Evolutionary conservation across 2,113 vertebrate genomes (phyloP), one percentile per base, ranked within the genome.

Genomic region (Cephalopholis sonnerati): DNA sequence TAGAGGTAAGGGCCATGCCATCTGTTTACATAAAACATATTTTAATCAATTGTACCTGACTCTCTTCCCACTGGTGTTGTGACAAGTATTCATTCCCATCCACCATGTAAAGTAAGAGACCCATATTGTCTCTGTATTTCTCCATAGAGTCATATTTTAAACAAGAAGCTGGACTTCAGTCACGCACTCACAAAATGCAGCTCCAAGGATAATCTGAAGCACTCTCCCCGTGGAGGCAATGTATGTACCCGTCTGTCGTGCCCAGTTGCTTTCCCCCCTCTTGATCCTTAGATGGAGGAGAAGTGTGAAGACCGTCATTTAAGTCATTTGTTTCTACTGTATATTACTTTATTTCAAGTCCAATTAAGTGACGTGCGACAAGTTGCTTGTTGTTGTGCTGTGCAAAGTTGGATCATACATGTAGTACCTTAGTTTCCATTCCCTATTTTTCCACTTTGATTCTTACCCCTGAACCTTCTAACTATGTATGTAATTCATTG

Each of bases 141-240:
- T 97, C 94, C 78, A 73, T 97, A 99, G 97, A 97, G 96, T 97
- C 97, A 96, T 83, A 97, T 98, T 96, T 97, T 97, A 97, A 97
- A 95, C 96, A 96, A 96, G 97, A 98, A 96, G 96, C 96, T 96
- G 91, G 96, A 98, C 97, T 96, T 97, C 97, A 97, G 94, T 81
- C 96, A 95, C 90, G 87, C 96, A 92, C 94, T 96, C 53, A 96
- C 97, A 94, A 97, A 97, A 88, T 97, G 96, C 95, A 96, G 96
- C 94, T 97, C 97, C 95, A 97, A 96, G 97, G 97, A 98, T 96
- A 97, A 98, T 96, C 95, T 97, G 96, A 97, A 94, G 96, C 96
- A 95, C 95, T 94, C 96, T 90, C 95, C 96, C 75, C 95, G 90
- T 93, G 96, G 95, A 93, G 96, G 96, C 95, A 95, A 96, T 95